Base-by-base conservation (phyloP, 2,113 vertebrate genomes). In the Perca fluviatilis region DNA sequence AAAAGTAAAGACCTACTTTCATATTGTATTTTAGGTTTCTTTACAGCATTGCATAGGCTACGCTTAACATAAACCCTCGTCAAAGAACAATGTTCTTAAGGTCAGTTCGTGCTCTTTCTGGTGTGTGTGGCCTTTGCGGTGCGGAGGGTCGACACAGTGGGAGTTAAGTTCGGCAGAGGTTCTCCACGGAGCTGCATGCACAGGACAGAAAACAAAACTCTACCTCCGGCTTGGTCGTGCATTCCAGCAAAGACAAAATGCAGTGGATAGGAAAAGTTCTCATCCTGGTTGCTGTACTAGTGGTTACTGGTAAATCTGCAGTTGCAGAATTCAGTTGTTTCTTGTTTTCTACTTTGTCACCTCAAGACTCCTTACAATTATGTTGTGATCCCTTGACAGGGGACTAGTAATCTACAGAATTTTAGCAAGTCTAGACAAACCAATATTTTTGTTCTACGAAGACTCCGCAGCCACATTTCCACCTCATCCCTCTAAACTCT, bases 91-190 rank as follows among this genome's bases (percentile, higher is more conserved):
- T n/a, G 15, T 9, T 56, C 40, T 72, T 30, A 3, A 68, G 66
- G 81, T 77, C 74, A 62, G 27, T 47, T 86, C 16, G 50, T 6
- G 61, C 21, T 9, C 7, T 6, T 36, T 53, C 50, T 46, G 74
- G 30, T 83, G 85, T 74, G 88, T 88, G 80, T 77, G 90, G 88
- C 86, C 83, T 86, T 56, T 49, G 68, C 10, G 2, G 82, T 2
- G 49, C 40, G 43, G 63, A 13, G 46, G 76, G 60, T 73, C 33
- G n/a, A 66, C 82, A 30, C 79, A 64, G 79, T 27, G 72, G 74
- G 86, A 70, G 67, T 23, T 1, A n/a, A 81, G 84, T 73, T 82
- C 70, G 73, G 51, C 72, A 18, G 68, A 72, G 65, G 66, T 62
- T 60, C 19, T 19, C 30, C 74, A 49, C 27, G 0, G 71, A 68